These are phyloP conservation scores for Spea multiplicata DNA, from an alignment of 2,113 vertebrate species.

Conservation along the genomic window DNA sequence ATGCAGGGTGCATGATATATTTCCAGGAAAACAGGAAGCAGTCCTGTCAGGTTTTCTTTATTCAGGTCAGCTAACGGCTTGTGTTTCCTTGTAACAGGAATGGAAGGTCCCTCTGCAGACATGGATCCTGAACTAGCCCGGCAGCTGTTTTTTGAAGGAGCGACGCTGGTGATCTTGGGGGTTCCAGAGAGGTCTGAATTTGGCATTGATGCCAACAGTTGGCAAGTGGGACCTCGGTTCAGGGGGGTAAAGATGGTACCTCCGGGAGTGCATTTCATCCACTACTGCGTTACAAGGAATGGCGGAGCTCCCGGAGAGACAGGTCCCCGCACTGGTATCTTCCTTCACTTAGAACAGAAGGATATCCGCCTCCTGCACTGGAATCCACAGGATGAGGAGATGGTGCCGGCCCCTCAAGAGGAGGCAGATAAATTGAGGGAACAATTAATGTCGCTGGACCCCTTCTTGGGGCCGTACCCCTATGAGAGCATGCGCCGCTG, in stretches of 20 bases:
- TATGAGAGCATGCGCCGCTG: constrained; percentile 84
- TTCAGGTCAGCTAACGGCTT: neutral
- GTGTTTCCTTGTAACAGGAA: constrained; percentile 8
- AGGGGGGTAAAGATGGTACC: constrained; percentile 95
- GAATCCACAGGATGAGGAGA: constrained; percentile 73
- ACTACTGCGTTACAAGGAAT: constrained; percentile 75
- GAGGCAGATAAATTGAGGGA: constrained; percentile 72
- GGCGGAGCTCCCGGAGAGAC: constrained; percentile 65
- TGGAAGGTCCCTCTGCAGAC: constrained; percentile 42
- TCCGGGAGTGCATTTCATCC: constrained; percentile 88
- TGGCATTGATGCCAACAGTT: constrained; percentile 88
- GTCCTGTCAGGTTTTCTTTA: neutral
- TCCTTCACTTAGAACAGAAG: constrained; percentile 76
- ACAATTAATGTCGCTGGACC: constrained; percentile 79
- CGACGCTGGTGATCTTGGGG: constrained; percentile 79
- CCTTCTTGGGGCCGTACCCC: constrained; percentile 85
- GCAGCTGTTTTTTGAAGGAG: constrained; percentile 88
- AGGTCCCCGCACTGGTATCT: constrained; percentile 82
- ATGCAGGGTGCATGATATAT: neutral
- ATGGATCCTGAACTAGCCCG: constrained; percentile 83
- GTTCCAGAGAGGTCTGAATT: constrained; percentile 87
- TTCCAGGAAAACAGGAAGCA: neutral
- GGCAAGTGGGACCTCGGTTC: constrained; percentile 88
- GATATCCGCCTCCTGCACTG: constrained; percentile 78
- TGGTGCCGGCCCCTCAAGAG: constrained; percentile 70